Evolutionary conservation across 37 sponge, comb jelly and placozoan species (phyloP), one percentile per base, ranked within the genome.

Genomic region (Cliona cf. orientalis): DNA sequence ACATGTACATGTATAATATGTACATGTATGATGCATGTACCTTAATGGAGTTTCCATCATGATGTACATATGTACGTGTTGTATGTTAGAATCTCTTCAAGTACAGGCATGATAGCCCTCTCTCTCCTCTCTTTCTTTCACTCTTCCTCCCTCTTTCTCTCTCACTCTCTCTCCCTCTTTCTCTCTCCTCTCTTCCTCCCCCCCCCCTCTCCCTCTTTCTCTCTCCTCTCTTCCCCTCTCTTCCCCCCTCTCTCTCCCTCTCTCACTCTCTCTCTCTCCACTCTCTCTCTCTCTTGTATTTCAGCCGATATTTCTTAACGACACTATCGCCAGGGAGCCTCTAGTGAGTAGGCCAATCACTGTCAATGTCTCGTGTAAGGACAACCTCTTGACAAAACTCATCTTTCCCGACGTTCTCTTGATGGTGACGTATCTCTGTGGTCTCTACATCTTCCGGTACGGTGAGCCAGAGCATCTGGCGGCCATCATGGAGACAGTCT

Each of bases 401-500:
- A 42, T 81, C 44, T 26, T 88, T 21, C 74, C 86, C 7, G 92
- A 91, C 57, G 11, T 84, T 1, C 86, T 95, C 38, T 65, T 91
- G 9, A 66, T 88, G 23, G 83, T 53, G 1, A 79, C 92, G 37
- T 95, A 91, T 39, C 36, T 91, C 28, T 87, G 70, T 44, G 90
- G 89, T 1, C 37, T 95, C 55, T 95, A 91, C 69, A 38, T 91
- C 60, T 88, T 95, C 56, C 56, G 90, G 0, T 90, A 31, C n/a
- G 55, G 61, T 23, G 75, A 79, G 5, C 77, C 85, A 17, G 90
- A 90, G 29, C 85, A 90, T 41, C 80, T 90, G 12, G 55, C 77
- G 1, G 40, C 80, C 7, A 70, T 90, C 7, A 75, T 90, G 68
- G 81, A 84, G 74, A 89, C 78, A 1, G 89, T 81, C 29, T 81